Percentiles rank a stretch among this genome's conserved stretches.
These are phyloP conservation scores for Numenius phaeopus DNA, from an alignment of 2,797 vertebrate species.

Conservation along the genomic window DNA sequence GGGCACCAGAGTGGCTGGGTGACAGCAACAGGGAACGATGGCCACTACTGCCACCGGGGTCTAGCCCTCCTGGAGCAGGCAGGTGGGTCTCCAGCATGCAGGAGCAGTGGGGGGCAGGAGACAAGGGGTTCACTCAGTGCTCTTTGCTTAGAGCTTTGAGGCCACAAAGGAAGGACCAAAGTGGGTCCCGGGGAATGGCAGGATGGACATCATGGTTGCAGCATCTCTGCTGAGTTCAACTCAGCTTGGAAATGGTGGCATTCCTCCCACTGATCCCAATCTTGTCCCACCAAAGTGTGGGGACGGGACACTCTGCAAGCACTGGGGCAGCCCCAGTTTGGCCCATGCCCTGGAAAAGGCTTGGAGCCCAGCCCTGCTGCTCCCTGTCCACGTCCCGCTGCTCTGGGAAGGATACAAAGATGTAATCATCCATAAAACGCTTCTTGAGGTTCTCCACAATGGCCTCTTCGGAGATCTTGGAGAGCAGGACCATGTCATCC, in stretches of 20 bases:
- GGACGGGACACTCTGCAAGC: accelerated
- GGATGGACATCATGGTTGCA: accelerated
- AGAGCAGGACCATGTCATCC: slow-evolving; percentile 97
- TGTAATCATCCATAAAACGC: slow-evolving; percentile 96
- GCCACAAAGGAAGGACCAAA: not conserved
- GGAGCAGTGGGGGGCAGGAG: not conserved
- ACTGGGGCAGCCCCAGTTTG: not conserved
- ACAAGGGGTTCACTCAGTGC: not conserved
- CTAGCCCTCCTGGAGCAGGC: not conserved
- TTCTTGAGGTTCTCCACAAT: slow-evolving; percentile 97
- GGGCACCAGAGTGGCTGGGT: accelerated
- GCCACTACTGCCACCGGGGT: not conserved
- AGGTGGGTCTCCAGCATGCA: not conserved
- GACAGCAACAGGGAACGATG: not conserved
- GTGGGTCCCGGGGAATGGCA: accelerated
- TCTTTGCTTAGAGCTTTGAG: not conserved
- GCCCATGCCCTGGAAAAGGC: not conserved
- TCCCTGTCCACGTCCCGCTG: accelerated
- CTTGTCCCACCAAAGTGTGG: not conserved
- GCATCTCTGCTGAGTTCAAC: not conserved
- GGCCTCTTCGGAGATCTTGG: slow-evolving; percentile 94
- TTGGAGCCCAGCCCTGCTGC: not conserved
- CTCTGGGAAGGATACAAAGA: slow-evolving; percentile 90
- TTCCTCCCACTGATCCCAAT: accelerated
- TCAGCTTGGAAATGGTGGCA: not conserved